Evolutionary conservation across 2,797 vertebrate genomes (phyloP).

Genomic region (Scyliorhinus canicula): DNA sequence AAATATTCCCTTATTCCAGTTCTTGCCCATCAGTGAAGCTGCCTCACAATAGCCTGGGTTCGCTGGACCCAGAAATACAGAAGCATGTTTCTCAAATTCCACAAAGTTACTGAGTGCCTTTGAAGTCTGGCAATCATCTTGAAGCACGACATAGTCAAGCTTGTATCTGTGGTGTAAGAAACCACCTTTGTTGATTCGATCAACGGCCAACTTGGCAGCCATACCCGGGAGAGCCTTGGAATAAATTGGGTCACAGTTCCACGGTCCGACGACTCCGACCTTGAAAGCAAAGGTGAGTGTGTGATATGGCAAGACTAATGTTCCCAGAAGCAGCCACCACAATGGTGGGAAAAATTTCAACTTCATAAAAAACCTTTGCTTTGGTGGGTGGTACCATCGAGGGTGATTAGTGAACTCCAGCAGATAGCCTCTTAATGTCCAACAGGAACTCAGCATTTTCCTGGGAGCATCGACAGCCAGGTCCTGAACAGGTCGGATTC

Average conservation of each 20-base stretch:
- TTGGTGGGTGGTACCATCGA: constrained; percentile 47
- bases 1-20: constrained; percentile 67
- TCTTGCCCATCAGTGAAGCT: constrained; percentile 61
- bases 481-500: background rate
- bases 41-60: constrained; percentile 69
- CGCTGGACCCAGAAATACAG: constrained; percentile 60
- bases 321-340: constrained; percentile 61
- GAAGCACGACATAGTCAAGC: constrained; percentile 58
- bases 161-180: constrained; percentile 53
- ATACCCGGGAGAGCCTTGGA: constrained; percentile 57
- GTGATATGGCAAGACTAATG: constrained; percentile 59
- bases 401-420: constrained; percentile 53
- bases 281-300: constrained; percentile 61
- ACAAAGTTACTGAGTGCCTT: constrained; percentile 64
- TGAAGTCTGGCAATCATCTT: constrained; percentile 64
- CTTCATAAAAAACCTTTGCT: constrained; percentile 45
- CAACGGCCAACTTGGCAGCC: constrained; percentile 57
- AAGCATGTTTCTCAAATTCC: constrained; percentile 52
- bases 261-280: constrained; percentile 68
- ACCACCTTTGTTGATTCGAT: constrained; percentile 58
- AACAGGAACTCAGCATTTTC: background rate
- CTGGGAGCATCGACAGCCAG: background rate
- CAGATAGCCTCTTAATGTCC: constrained; percentile 49
- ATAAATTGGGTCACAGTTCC: constrained; percentile 62
- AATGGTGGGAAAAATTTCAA: constrained; percentile 52